Evolutionary conservation across 2,888 invertebrate genomes (phyloP), one percentile per base, ranked within the genome.

Genomic region (Vesta saturnalis): DNA sequence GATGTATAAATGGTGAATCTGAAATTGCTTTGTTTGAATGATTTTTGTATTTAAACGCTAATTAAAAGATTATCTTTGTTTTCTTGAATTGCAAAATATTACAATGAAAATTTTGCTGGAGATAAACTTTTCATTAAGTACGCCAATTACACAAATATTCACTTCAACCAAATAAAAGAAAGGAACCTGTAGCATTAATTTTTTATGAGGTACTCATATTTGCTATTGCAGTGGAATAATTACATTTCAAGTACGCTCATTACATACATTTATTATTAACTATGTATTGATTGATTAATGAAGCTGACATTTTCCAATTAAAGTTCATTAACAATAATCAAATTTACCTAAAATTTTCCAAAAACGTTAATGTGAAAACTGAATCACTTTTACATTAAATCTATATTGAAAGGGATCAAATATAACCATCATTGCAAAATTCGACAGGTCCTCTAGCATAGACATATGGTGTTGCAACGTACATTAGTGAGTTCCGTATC

Each of bases 401-500:
- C 69, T 67, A 70, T 39, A 72, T 64, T 72, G 67, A 49, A 15
- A 14, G 73, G 76, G 73, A 73, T 67, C 69, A 71, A 69, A 79
- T 79, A 75, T 77, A 79, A 77, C 77, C 74, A 74, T 78, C 78
- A 77, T 75, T 75, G 77, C 69, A 73, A 60, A 71, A 76, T 78
- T 81, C 78, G 81, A 80, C 80, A 81, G 80, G 80, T 81, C 79
- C 81, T 80, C 78, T 73, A 79, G 75, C 73, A 74, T 68, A 76
- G 79, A 80, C 81, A 81, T 81, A 82, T 81, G 82, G 82, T 80
- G 80, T 78, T 81, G 80, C 80, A 82, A 81, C 79, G 80, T 81
- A 80, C 80, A 83, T 83, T 82, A 83, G 82, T 80, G 78, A 80
- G 77, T 80, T 80, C 80, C 79, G 79, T 80, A 77, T 79, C 77